Evolutionary conservation across 2,888 invertebrate species (phyloP).

Genomic region (Pyrochroa serraticornis): DNA sequence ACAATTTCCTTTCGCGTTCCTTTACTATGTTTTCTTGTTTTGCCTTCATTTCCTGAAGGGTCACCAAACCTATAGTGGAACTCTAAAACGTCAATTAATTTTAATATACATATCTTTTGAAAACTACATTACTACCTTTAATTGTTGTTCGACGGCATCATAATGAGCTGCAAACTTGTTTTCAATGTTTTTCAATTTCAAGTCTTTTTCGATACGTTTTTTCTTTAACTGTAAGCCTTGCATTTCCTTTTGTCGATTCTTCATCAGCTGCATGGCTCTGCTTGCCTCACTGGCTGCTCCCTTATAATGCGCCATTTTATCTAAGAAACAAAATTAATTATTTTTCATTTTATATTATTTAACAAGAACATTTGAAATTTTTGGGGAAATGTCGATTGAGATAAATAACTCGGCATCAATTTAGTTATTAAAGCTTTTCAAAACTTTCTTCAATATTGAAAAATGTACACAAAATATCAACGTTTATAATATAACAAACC

Average conservation of each 20-base stretch:
- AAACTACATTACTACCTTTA: conserved; percentile 68
- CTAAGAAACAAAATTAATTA: too few species aligned
- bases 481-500: too few species aligned
- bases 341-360: not conserved
- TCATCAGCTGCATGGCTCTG: conserved; percentile 96
- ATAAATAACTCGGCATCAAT: too few species aligned
- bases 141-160: conserved; percentile 97
- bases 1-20: conserved; percentile 91
- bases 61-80: conserved; percentile 96
- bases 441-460: too few species aligned
- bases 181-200: conserved; percentile 94
- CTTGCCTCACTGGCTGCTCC: conserved; percentile 98
- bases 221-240: conserved; percentile 96
- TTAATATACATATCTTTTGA: conserved; percentile 4
- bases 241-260: conserved; percentile 95
- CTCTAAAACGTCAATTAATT: conserved; percentile 60
- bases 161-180: conserved; percentile 99
- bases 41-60: conserved; percentile 98
- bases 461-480: too few species aligned
- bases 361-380: too few species aligned
- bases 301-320: conserved; percentile 95
- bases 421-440: too few species aligned
- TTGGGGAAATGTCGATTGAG: too few species aligned
- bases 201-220: conserved; percentile 96
- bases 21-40: conserved; percentile 96